Conservation (phyloP, 2,888 invertebrate genomes). For the Oligia latruncula region DNA sequence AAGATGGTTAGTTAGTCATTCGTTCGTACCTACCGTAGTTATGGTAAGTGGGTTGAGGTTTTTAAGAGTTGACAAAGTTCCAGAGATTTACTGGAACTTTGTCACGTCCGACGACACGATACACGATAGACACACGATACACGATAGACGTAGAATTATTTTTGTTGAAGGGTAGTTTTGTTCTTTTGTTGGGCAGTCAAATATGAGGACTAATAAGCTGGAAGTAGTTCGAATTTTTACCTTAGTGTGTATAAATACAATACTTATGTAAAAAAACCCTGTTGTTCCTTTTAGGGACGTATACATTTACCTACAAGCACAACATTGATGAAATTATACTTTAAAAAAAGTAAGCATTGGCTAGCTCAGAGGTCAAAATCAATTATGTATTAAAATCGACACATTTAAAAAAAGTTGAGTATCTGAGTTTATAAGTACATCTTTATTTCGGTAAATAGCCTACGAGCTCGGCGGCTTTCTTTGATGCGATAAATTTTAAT, state of each 20-base stretch:
- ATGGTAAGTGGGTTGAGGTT: too few relatives aligned
- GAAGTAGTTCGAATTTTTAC: background rate
- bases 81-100: too few relatives aligned
- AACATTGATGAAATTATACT: background rate
- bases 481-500: too few relatives aligned
- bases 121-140: too few relatives aligned
- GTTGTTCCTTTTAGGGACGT: background rate
- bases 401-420: background rate
- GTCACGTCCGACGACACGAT: too few relatives aligned
- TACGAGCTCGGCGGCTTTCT: too few relatives aligned
- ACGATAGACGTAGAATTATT: background rate
- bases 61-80: background rate
- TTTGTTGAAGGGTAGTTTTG: background rate
- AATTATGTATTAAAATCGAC: background rate
- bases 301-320: background rate
- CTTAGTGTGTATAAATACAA: background rate
- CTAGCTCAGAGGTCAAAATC: background rate
- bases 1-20: slow-evolving; percentile 79
- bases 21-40: background rate
- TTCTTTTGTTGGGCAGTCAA: background rate
- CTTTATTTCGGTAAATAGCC: too few relatives aligned
- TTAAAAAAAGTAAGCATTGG: background rate
- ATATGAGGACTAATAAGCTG: background rate
- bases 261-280: background rate
- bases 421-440: too few relatives aligned